phyloP scores from a whole-genome alignment of 1,140 invertebrate genomes.

The Phymorhynchus buccinoides region DNA sequence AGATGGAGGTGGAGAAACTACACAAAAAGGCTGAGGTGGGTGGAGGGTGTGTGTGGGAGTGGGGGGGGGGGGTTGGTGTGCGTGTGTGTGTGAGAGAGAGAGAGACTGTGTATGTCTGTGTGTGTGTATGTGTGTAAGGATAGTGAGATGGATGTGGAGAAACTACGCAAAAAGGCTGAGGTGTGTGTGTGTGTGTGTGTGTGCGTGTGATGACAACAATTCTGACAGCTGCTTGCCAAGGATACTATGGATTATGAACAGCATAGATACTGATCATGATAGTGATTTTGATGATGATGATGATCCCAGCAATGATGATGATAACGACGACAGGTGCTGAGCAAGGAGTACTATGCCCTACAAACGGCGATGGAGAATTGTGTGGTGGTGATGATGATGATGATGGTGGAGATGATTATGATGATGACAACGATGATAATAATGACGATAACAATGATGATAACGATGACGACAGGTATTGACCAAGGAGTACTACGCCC shows the following conservation, averaged over 20 bases:
- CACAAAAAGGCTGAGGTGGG: constrained; percentile 71
- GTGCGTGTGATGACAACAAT: too few species aligned
- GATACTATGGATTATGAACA: too few species aligned
- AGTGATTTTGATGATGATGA: too few species aligned
- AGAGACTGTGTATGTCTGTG: background rate
- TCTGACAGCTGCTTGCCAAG: too few species aligned
- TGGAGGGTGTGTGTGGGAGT: background rate
- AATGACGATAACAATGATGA: background rate
- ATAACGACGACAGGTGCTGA: constrained; percentile 59
- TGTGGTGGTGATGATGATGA: constrained; percentile 57
- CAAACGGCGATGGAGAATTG: constrained; percentile 64
- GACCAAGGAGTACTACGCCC: constrained; percentile 71
- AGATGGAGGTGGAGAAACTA: constrained; percentile 73
- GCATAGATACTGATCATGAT: too few species aligned
- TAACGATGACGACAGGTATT: constrained; percentile 59
- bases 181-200: too few species aligned
- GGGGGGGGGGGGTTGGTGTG: background rate
- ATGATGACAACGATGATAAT: background rate
- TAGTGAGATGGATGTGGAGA: too few species aligned
- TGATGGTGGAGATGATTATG: constrained; percentile 51
- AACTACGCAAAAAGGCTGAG: too few species aligned
- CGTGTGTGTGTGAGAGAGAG: background rate
- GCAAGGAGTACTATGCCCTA: constrained; percentile 71
- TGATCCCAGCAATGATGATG: too few species aligned
- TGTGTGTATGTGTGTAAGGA: background rate